Evolutionary conservation across 2,888 invertebrate genomes (phyloP), one percentile per base, ranked within the genome.

Genomic region (Athetis lepigone): DNA sequence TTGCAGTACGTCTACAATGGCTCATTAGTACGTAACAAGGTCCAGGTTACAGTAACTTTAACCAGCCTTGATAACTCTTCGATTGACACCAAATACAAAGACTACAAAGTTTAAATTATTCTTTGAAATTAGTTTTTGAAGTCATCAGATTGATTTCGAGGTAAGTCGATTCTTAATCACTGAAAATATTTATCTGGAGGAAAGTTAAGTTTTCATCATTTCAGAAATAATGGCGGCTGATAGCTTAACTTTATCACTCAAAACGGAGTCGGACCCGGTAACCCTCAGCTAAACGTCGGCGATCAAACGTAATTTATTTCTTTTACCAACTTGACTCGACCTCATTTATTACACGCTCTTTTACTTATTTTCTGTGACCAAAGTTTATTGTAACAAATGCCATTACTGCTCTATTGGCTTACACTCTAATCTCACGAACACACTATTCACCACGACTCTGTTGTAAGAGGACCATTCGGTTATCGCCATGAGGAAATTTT

Each of bases 21-120:
- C 56, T 74, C 62, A 54, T 73, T 68, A 69, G 23, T 45, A 51
- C 46, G 11, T 56, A 58, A 59, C 51, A 43, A 46, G 37, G 49
- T 45, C 67, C 55, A 64, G 68, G 61, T 65, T 27, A 47, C 19
- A 36, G 29, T 51, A 62, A 69, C 33, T 56, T 54, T 37, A 61
- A 63, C 16, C 23, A 33, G 9, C 36, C 49, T 66, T 42, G 52
- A 68, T 21, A 55, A 46, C 36, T 56, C 37, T 29, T 39, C 36
- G 52, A 27, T 33, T 52, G 42, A 65, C 57, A 54, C 49, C 39
- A 60, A 73, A 62, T 37, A 42, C 57, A 23, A 61, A 63, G 60
- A 75, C 59, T 59, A 59, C 55, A 59, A 72, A 72, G 62, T 78
- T 78, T 72, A 70, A 72, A 72, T 69, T 72, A 64, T 72, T 67